Evolutionary conservation across 2,888 invertebrate genomes (phyloP), one percentile per base, ranked within the genome.

Genomic region (Megaustenia siamemsis): DNA sequence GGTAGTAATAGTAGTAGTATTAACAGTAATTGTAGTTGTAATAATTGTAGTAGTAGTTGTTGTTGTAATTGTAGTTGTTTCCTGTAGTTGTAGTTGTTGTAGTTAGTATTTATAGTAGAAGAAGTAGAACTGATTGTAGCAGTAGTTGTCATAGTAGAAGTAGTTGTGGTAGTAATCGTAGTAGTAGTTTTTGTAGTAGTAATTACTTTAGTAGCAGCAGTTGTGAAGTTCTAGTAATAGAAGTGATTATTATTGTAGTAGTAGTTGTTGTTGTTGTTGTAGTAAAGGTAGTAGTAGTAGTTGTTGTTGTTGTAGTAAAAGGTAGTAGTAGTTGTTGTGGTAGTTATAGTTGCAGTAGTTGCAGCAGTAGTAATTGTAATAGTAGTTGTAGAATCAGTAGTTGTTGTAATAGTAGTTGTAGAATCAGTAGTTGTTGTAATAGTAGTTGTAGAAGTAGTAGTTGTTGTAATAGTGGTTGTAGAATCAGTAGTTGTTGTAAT

Each of bases 71-170:
- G 45, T 45, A 73, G 45, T 73, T 8, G 45, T 45, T n/a, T n/a
- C n/a, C n/a, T 45, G 73, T 73, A 73, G 38, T 35, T 35, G 18
- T 24, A 68, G 68, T 38, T 10, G 68, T 28, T 35, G 68, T 68
- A 66, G 68, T 28, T 35, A 38, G 32, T 15, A 38, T 68, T 35
- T n/a, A n/a, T n/a, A n/a, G n/a, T n/a, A n/a, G n/a, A n/a, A n/a
- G n/a, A n/a, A n/a, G n/a, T n/a, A n/a, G n/a, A n/a, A n/a, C n/a
- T n/a, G n/a, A n/a, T n/a, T n/a, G n/a, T n/a, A n/a, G 81, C 71
- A 66, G 71, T 81, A 71, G 71, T 81, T 28, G 71, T 53, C n/a
- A 71, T 71, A n/a, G n/a, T n/a, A n/a, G n/a, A n/a, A n/a, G n/a
- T n/a, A n/a, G n/a, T n/a, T n/a, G n/a, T n/a, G n/a, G n/a, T n/a